Conservation (phyloP, 2,113 vertebrate genomes). For the Neofelis nebulosa region DNA sequence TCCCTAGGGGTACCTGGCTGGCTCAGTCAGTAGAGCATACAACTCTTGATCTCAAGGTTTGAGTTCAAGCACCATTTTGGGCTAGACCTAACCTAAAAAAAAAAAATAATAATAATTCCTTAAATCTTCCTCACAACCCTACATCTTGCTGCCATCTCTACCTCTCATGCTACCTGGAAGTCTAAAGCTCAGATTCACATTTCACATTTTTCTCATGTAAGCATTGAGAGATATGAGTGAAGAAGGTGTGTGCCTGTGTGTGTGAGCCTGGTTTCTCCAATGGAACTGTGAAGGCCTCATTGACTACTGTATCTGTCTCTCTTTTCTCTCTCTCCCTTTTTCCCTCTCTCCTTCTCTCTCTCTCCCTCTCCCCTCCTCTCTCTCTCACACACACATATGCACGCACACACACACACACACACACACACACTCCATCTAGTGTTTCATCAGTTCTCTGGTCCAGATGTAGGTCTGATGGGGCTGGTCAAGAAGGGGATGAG, state of each 20-base stretch:
- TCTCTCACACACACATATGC: not conserved
- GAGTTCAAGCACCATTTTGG: not conserved
- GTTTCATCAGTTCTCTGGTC: not conserved
- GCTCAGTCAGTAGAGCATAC: not conserved
- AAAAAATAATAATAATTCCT: not conserved
- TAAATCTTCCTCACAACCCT: conserved; percentile 31
- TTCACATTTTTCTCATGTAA: not conserved
- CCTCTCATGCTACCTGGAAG: not conserved
- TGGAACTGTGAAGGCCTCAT: not conserved
- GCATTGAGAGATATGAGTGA: not conserved
- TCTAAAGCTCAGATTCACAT: not conserved
- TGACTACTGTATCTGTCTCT: not conserved
- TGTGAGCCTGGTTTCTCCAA: conserved; percentile 28
- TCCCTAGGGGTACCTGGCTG: not conserved
- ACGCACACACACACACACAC: too few species aligned
- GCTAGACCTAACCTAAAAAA: not conserved
- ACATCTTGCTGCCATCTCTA: not conserved
- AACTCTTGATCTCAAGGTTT: not conserved
- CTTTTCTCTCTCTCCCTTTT: not conserved
- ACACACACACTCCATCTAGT: not conserved
- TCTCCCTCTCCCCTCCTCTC: not conserved
- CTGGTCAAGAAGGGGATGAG: not conserved
- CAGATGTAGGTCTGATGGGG: not conserved
- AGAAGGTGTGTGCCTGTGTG: not conserved
- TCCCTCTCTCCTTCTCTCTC: not conserved